Base-by-base conservation (phyloP, 2,888 invertebrate species). In the Clistopyga incitator region DNA sequence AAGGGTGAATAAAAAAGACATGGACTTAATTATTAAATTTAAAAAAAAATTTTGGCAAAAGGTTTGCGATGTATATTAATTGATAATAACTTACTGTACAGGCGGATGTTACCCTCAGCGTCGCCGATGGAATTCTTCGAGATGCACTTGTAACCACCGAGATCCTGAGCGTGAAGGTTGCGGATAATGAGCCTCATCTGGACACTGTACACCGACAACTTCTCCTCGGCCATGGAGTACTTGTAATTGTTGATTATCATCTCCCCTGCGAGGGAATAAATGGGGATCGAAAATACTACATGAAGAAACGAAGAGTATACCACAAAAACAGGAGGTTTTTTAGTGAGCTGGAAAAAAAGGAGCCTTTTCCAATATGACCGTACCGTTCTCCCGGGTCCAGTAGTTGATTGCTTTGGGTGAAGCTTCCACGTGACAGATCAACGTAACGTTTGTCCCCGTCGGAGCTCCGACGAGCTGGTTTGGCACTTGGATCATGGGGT, bases 331-430 rank as follows among this genome's bases (percentile, higher is more conserved):
- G 10, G 8, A 10, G 4, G 1, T 38, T 38, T 38, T 10, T 38
- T 38, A 38, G 38, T 10, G 38, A 38, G 38, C 10, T 38, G 8
- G 38, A 38, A 75, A 68, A 68, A 76, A 54, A 42, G 11, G 10
- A 3, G 29, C 15, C 42, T 64, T 77, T 65, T 54, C 45, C 52
- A 47, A 56, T 68, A 50, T 61, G 56, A 78, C 78, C 88, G 88
- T 94, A 98, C 98, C 97, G 91, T 96, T 97, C 93, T 97, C 97
- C 92, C 97, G 96, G 84, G 97, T 98, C 98, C 98, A 98, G 94
- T 97, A 98, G 95, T 98, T 98, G 95, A 98, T 98, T 92, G 98
- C 97, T 94, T 97, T 98, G 50, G 98, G 98, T 79, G 98, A 98
- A 79, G 98, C 98, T 93, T 98, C 98, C 81, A 98, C 98, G 93